Base-by-base conservation (phyloP, 2,113 vertebrate genomes). In the Tylochromis polylepis region DNA sequence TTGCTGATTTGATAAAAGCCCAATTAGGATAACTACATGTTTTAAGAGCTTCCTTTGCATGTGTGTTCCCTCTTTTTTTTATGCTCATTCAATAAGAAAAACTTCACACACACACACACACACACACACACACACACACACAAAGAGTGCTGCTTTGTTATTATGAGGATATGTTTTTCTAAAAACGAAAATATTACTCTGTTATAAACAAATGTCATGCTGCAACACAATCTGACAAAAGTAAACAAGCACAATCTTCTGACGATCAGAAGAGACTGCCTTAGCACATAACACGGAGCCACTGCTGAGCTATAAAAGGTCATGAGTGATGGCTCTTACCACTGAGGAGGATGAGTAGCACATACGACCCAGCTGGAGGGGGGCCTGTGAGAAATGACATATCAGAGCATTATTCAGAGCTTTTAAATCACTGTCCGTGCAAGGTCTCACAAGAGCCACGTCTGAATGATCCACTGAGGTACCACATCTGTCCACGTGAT, bases 271-370 rank as follows among this genome's bases (percentile, higher is more conserved):
- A 77, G 5, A 59, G 38, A 0, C 22, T 11, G 8, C 14, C 22
- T 46, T 27, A 59, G 57, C 36, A 5, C 78, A 2, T 59, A 2
- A 49, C 56, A 27, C 5, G 24, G 2, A 2, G 16, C 75, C 16
- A 60, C 11, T 27, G 11, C 4, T 53, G 29, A 20, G 72, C 60
- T 59, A 75, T 20, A 59, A 72, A 22, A 80, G 34, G 27, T 18
- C 29, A 18, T 80, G 49, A 24, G 29, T 29, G 18, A 22, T 9
- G 6, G 20, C n/a, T 53, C 93, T 96, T 92, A 96, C 96, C 93
- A 88, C 93, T 18, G 95, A 91, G 46, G 94, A 94, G 8, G 95
- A 94, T 22, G 95, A 96, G 60, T 95, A 96, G 85, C 94, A 95
- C 85, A 92, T 34, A n/a, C 93, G 94, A 87, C 94, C 92, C 85